Percentiles rank a stretch among this genome's conserved stretches.
Evolutionary conservation across 2,113 vertebrate genomes (phyloP).

Genomic region (Dolichallabes microphthalmus): DNA sequence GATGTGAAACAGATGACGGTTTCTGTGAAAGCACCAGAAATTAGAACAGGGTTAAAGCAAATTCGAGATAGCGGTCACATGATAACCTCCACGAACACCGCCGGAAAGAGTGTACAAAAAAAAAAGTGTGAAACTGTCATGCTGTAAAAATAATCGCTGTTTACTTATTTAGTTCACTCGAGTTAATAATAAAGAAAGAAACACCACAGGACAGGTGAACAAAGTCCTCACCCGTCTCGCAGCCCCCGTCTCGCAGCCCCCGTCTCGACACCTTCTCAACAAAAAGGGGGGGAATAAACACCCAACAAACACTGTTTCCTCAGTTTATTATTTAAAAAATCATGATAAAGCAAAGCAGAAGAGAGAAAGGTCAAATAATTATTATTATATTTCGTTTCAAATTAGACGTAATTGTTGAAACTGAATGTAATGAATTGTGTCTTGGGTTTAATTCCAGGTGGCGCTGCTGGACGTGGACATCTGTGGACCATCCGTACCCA

Average conservation of each 20-base stretch:
- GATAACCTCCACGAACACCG: not conserved
- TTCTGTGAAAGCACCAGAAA: not conserved
- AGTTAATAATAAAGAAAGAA: not conserved
- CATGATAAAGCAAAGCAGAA: not conserved
- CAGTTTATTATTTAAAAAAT: not conserved
- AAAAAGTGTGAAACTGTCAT: no score
- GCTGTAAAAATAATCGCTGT: not conserved
- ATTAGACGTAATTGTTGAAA: not conserved
- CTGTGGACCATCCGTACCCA: slow-evolving; percentile 91
- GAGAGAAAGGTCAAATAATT: not conserved
- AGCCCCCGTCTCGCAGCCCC: no score
- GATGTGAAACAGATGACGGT: not conserved
- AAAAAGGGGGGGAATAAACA: no score
- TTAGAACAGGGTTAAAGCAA: not conserved
- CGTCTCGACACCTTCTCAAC: not conserved
- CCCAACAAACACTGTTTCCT: not conserved
- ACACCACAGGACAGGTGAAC: no score
- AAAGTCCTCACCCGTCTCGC: not conserved
- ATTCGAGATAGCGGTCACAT: not conserved
- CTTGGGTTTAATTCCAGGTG: slow-evolving; percentile 68
- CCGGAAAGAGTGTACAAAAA: not conserved
- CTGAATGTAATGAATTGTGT: not conserved
- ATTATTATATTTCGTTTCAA: no score
- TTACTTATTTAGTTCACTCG: not conserved
- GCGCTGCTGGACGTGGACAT: slow-evolving; percentile 93